Percentiles rank a stretch among this genome's conserved stretches.
phyloP scores from a whole-genome alignment of 2,113 vertebrate species.

The Odobenus rosmarus region DNA sequence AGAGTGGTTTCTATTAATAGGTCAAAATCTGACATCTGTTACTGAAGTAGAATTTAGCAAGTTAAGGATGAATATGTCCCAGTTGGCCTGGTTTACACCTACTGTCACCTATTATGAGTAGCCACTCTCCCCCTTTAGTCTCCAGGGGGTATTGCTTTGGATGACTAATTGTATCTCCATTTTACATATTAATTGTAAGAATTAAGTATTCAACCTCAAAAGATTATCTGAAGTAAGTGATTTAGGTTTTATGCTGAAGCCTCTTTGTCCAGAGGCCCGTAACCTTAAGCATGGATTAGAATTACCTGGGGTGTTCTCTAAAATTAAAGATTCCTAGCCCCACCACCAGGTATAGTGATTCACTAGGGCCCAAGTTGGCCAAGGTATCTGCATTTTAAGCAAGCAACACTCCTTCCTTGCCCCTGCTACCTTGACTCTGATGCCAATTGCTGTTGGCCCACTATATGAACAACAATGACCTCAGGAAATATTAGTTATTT shows the following conservation, averaged over 20 bases:
- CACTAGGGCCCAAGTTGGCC: not conserved
- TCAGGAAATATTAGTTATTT: not conserved
- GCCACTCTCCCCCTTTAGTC: not conserved
- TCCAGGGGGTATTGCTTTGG: not conserved
- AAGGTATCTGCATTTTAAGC: not conserved
- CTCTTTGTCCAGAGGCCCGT: not conserved
- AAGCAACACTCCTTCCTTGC: not conserved
- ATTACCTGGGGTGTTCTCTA: not conserved
- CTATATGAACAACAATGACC: not conserved
- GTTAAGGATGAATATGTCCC: not conserved
- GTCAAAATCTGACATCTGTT: not conserved
- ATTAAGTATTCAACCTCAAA: constrained; percentile 25
- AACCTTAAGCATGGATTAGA: not conserved
- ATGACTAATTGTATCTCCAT: constrained; percentile 11
- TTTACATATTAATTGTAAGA: not conserved
- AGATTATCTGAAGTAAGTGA: not conserved
- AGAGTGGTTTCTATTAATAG: not conserved
- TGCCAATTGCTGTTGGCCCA: not conserved
- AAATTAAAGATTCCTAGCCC: not conserved
- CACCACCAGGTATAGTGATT: not conserved
- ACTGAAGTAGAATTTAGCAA: not conserved
- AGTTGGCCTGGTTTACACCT: not conserved
- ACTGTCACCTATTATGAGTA: not conserved
- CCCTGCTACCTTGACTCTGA: not conserved
- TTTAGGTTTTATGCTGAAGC: not conserved